phyloP scores from a whole-genome alignment of 1,140 invertebrate genomes.

The Pseudomyrmex concolor region DNA sequence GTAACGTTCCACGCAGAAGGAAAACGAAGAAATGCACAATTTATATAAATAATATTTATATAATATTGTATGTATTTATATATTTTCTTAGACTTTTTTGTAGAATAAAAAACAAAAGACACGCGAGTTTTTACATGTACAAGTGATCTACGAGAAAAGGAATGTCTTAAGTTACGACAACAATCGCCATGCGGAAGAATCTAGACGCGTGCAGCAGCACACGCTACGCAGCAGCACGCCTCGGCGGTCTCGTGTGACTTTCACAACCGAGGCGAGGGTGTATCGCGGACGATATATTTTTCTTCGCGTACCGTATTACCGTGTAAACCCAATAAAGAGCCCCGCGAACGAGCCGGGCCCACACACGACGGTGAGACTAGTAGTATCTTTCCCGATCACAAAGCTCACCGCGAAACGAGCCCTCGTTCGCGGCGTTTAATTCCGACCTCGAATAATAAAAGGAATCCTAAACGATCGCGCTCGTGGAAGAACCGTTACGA shows the following conservation, averaged over 20 bases:
- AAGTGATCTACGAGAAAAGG: not conserved
- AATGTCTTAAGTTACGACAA: constrained; percentile 20
- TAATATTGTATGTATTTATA: no score
- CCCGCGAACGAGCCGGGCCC: constrained; percentile 65
- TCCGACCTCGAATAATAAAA: constrained; percentile 68
- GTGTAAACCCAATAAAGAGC: constrained; percentile 73
- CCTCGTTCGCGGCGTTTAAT: constrained; percentile 63
- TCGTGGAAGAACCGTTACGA: constrained; percentile 67
- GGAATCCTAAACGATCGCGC: constrained; percentile 63
- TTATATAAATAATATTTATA: not conserved
- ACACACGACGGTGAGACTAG: constrained; percentile 64
- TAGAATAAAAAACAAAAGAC: not conserved
- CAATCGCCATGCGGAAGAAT: not conserved
- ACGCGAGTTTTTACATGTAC: not conserved
- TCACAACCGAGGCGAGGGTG: constrained; percentile 42
- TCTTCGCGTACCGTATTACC: constrained; percentile 68
- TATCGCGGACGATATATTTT: constrained; percentile 68
- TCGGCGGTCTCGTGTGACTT: constrained; percentile 49
- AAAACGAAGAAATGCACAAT: not conserved
- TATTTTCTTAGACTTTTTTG: no score
- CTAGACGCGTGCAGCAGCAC: not conserved
- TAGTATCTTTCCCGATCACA: constrained; percentile 62
- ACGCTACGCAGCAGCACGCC: not conserved
- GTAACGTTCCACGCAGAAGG: not conserved
- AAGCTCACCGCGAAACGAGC: constrained; percentile 61